Evolutionary conservation across 2,888 invertebrate genomes (phyloP).

Genomic region (Macropis europaea): DNA sequence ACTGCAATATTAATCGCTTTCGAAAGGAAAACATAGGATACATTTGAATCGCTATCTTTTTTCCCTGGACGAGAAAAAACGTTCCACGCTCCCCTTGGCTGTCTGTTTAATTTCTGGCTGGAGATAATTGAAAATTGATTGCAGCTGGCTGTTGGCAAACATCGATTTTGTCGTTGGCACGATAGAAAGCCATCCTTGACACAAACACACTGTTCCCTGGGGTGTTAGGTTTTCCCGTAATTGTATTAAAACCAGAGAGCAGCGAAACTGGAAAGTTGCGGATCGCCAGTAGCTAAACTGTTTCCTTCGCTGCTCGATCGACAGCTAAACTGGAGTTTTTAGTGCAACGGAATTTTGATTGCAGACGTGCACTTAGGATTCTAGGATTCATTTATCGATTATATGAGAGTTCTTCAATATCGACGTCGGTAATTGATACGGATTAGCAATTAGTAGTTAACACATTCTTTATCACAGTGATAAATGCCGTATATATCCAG

Average conservation of each 20-base stretch:
- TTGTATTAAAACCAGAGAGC: conserved; percentile 68
- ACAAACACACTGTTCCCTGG: conserved; percentile 53
- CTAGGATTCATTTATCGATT: too few species aligned
- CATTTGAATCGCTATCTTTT: conserved; percentile 39
- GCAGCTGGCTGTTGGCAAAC: background rate
- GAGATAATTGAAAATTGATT: background rate
- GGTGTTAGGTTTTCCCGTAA: conserved; percentile 69
- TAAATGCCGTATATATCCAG: too few species aligned
- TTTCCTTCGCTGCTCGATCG: conserved; percentile 41
- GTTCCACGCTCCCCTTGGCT: too few species aligned
- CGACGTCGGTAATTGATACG: too few species aligned
- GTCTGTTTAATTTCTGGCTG: background rate
- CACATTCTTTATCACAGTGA: too few species aligned
- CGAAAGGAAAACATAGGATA: conserved; percentile 57
- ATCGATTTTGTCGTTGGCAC: conserved; percentile 16
- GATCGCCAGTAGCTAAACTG: conserved; percentile 53
- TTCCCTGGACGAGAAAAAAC: too few species aligned
- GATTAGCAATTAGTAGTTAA: too few species aligned
- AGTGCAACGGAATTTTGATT: background rate
- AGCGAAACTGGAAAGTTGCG: conserved; percentile 65
- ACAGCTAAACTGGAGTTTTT: too few species aligned
- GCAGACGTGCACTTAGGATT: background rate
- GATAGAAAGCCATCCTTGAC: conserved; percentile 45
- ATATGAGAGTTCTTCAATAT: too few species aligned
- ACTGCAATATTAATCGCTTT: conserved; percentile 73